Evolutionary conservation across 2,888 invertebrate species (phyloP), one percentile per base, ranked within the genome.

Genomic region (Acronicta psi): DNA sequence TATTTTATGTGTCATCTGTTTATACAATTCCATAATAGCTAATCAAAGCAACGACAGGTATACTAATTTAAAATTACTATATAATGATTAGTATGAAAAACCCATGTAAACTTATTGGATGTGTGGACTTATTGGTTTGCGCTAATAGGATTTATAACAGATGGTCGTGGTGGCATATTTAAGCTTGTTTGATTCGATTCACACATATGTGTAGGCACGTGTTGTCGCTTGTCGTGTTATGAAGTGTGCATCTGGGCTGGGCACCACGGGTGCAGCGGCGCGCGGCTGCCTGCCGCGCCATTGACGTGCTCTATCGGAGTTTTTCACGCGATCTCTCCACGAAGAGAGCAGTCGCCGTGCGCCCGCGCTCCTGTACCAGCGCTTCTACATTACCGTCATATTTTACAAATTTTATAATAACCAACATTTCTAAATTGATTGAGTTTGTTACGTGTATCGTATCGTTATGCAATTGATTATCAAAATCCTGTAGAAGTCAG

Each of bases 291-390:
- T 6, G n/a, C n/a, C 47, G 75, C 79, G 81, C 78, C 87, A 86
- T 86, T 85, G 86, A 86, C 84, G 88, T 91, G 90, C 84, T 88
- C 83, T 87, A 89, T 86, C 79, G 87, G 82, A 81, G 89, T 89
- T 92, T 92, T 93, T 90, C 93, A 92, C 90, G 92, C 92, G 93
- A 93, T 93, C 93, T 94, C 93, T 90, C 93, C 81, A 77, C 84
- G 81, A 89, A 70, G 90, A 92, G 92, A 92, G 84, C 92, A 93
- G 93, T 92, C 84, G 83, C 62, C 71, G 74, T 83, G 88, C 88
- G 90, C 80, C 75, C 85, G 90, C 88, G 89, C 81, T 76, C 77
- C 85, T 80, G 79, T 74, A 79, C 77, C 80, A 83, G 83, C 88
- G 87, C 82, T 82, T 87, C 78, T 79, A 59, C 71, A 73, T 55